Base-by-base conservation (phyloP, 2,113 vertebrate species). In the Ariopsis seemanni region DNA sequence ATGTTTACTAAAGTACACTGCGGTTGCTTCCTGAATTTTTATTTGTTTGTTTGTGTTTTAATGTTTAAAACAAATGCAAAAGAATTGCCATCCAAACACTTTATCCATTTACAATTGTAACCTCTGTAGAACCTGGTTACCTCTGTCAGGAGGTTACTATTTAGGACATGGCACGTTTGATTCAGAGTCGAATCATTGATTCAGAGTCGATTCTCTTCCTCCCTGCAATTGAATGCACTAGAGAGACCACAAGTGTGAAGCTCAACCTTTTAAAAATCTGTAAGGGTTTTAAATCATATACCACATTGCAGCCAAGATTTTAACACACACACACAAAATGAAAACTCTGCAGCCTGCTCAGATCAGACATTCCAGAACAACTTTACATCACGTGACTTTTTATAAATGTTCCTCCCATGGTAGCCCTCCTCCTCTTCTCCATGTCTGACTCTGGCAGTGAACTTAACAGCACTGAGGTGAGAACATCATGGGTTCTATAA, bases 401-500 rank as follows among this genome's bases (percentile, higher is more conserved):
- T 62, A 87, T 57, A 2, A 57, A 25, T 4, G 15, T 27, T 83
- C 77, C 82, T 90, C 81, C 55, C 58, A 71, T 65, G 77, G 69
- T 60, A 60, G 63, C 11, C 18, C 58, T 67, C 10, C 10, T 57
- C 55, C 42, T 42, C 22, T 50, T 27, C 50, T 63, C 52, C 77
- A 85, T 83, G 85, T 84, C 65, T 86, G 82, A 86, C 53, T 74
- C 52, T 84, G 87, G 77, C 87, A 84, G 82, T 71, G 80, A 89
- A 88, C 85, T 86, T 83, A 55, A 50, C 62, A 74, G 87, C 65
- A 74, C 62, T 48, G 82, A 84, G 83, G 89, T 83, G 86, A 89
- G 88, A 74, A 77, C 88, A 72, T 88, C 86, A 71, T 69, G 42
- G 88, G 48, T 77, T 88, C 88, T 85, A 93, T 92, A 90, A 94